phyloP scores from a whole-genome alignment of 1,140 invertebrate species.

The Drosophila melanogaster region Release_6_plus_ISO1_MT NT_033777.3:18965501-18966000 shows the following conservation, averaged over 20 bases:
- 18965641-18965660: conserved; percentile 1
- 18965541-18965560: not conserved
- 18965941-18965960: conserved; percentile 30
- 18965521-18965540: not conserved
- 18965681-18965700: conserved; percentile 1
- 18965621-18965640: conserved; percentile 28
- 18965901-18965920: conserved; percentile 49
- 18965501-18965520: too few relatives aligned
- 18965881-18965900: not conserved
- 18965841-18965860: conserved; percentile 47
- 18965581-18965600: not conserved
- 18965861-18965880: conserved; percentile 27
- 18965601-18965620: conserved; percentile 2
- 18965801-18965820: conserved; percentile 19
- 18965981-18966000: conserved; percentile 53
- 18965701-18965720: conserved; percentile 59
- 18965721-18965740: conserved; percentile 50
- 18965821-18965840: conserved; percentile 55
- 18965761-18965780: conserved; percentile 27
- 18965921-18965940: conserved; percentile 46
- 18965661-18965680: conserved; percentile 20
- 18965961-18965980: conserved; percentile 34
- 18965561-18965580: not conserved
- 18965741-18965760: conserved; percentile 33
- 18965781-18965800: conserved; percentile 40